These are phyloP conservation scores for Hemithea aestivaria DNA, from an alignment of 2,888 invertebrate species.

Conservation along the genomic window DNA sequence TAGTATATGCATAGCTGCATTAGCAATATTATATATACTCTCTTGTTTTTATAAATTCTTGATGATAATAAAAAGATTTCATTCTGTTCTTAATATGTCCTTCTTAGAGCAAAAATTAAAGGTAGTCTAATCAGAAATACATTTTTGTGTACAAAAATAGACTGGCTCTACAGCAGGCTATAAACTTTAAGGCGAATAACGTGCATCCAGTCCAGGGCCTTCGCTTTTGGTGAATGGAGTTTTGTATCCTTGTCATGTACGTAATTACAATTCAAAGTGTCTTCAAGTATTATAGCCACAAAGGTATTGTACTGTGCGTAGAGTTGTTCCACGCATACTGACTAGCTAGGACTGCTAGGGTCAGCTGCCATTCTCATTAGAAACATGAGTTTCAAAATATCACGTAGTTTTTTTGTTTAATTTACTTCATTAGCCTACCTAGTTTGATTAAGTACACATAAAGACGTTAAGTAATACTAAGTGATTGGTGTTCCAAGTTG, in stretches of 20 bases:
- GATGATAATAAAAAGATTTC: too few species aligned
- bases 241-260: conserved; percentile 49
- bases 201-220: conserved; percentile 33
- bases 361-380: conserved; percentile 12
- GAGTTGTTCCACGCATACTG: conserved; percentile 37
- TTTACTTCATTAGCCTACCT: too few species aligned
- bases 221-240: conserved; percentile 39
- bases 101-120: too few species aligned
- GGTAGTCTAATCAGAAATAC: too few species aligned
- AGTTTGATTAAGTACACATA: too few species aligned
- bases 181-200: conserved; percentile 1
- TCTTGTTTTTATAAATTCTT: too few species aligned
- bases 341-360: conserved; percentile 28
- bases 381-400: conserved; percentile 14
- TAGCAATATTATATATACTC: too few species aligned
- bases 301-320: conserved; percentile 34
- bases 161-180: not conserved
- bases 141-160: too few species aligned
- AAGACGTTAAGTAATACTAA: conserved; percentile 43
- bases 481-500: conserved; percentile 56
- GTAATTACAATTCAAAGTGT: conserved; percentile 49
- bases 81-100: too few species aligned
- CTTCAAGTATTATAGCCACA: conserved; percentile 43
- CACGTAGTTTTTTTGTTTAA: too few species aligned
- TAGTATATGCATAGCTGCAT: too few species aligned